Conservation (phyloP, 2,113 vertebrate species). For the Uropsilus gracilis region DNA sequence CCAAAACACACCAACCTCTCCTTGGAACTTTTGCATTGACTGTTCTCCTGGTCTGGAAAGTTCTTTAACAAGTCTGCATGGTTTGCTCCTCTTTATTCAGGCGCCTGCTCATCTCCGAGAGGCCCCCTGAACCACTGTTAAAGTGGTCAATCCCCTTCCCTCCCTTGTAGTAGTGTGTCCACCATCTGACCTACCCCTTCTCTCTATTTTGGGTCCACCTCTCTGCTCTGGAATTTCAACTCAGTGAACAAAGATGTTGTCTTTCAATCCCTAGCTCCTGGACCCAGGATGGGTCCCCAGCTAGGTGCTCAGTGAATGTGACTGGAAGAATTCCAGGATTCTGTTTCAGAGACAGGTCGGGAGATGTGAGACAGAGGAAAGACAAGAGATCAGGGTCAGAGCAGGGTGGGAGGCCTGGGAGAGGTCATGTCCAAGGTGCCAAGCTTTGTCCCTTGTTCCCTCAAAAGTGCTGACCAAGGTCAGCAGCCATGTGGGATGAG, state of each 20-base stretch:
- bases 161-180: accelerated
- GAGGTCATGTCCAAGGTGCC: not conserved
- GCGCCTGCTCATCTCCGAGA: not conserved
- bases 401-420: accelerated
- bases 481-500: not conserved
- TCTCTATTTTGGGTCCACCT: accelerated
- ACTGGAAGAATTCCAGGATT: not conserved
- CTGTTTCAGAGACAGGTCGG: not conserved
- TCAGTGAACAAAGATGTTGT: accelerated
- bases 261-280: not conserved
- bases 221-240: not conserved
- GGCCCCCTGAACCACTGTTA: not conserved
- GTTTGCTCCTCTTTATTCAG: not conserved
- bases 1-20: not conserved
- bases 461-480: not conserved
- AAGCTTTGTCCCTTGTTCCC: not conserved
- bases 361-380: not conserved
- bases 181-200: not conserved
- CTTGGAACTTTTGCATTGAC: not conserved
- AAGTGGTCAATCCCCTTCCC: no score
- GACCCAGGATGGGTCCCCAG: not conserved
- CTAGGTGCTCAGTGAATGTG: not conserved
- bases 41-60: not conserved
- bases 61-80: not conserved
- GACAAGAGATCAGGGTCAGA: not conserved